Conservation (phyloP, 2,797 vertebrate genomes). For the Australoheros facetus region DNA sequence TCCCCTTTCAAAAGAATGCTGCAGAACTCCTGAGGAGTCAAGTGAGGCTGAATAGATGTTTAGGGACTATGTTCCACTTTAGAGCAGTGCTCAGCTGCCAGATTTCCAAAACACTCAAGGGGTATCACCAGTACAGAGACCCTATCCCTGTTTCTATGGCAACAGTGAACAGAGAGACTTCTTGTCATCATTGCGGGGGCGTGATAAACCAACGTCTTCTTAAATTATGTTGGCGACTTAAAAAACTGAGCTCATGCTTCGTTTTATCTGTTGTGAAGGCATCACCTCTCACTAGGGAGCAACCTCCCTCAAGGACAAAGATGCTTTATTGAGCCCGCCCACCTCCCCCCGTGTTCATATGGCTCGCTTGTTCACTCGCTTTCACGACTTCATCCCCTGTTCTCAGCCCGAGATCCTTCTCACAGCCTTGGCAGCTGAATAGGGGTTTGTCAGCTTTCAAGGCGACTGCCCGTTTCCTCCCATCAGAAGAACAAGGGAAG, state of each 20-base stretch:
- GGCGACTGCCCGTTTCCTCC: conserved; percentile 46
- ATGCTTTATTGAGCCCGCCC: conserved; percentile 32
- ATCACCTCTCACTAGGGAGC: conserved; percentile 19
- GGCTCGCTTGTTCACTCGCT: conserved; percentile 27
- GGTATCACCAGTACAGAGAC: conserved; percentile 51
- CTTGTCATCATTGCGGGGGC: conserved; percentile 54
- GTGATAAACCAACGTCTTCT: conserved; percentile 45
- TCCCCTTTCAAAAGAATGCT: conserved; percentile 18
- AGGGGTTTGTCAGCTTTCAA: conserved; percentile 54
- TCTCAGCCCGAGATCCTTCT: conserved; percentile 51
- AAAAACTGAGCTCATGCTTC: conserved; percentile 44
- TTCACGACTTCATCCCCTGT: conserved; percentile 44
- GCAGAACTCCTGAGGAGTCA: conserved; percentile 11
- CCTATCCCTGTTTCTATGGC: conserved; percentile 73
- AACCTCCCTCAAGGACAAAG: conserved; percentile 48
- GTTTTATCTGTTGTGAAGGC: conserved; percentile 54
- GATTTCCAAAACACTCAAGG: conserved; percentile 46
- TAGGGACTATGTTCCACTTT: conserved; percentile 45
- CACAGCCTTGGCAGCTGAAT: conserved; percentile 60
- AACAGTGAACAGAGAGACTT: conserved; percentile 65
- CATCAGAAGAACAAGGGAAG: conserved; percentile 60
- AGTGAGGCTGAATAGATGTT: conserved; percentile 20
- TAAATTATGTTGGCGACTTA: conserved; percentile 37
- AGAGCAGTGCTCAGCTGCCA: conserved; percentile 38
- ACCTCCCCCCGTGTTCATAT: conserved; percentile 14